Evolutionary conservation across 2,797 vertebrate genomes (phyloP), one percentile per base, ranked within the genome.

Genomic region (Spinus olivaceus): DNA sequence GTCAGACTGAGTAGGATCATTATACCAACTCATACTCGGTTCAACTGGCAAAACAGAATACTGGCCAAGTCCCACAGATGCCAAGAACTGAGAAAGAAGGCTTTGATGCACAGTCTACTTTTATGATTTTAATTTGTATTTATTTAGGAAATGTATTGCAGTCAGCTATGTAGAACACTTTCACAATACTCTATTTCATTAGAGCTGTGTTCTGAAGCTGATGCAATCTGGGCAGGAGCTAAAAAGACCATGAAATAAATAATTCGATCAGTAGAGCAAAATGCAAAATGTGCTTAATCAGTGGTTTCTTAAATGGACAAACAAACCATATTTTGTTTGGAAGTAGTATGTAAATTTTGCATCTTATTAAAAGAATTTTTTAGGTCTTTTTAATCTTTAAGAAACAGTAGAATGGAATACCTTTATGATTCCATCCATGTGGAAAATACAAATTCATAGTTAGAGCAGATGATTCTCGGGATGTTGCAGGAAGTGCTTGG

Each of bases 151-250:
- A 84, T 81, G 80, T 88, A 81, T 86, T 92, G 81, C 91, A 96
- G 92, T 72, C 65, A 84, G 77, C 87, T 91, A 90, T 86, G 87
- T 33, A 86, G 77, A 94, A 79, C 72, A 79, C 33, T 97, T 96
- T 91, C 94, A 96, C 91, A 96, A 97, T 94, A 81, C 87, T 92
- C 82, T 50, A 10, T 96, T 97, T 97, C 92, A 96, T 94, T 96
- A 94, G 37, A 81, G 59, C 73, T 90, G 15, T 90, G 87, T 84
- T 96, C 92, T 88, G 77, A 96, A 86, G 77, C 72, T 96, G 94
- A 94, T 91, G 89, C 92, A 96, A 94, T 94, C 81, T 88, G 80
- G 85, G 77, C 91, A 86, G 53, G 41, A 86, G 51, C 84, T 96
- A 90, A 96, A 96, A 94, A 89, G 89, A 72, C 51, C 46, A 28